These are phyloP conservation scores for Colletes collaris DNA, from an alignment of 2,888 invertebrate genomes.

Conservation along the genomic window DNA sequence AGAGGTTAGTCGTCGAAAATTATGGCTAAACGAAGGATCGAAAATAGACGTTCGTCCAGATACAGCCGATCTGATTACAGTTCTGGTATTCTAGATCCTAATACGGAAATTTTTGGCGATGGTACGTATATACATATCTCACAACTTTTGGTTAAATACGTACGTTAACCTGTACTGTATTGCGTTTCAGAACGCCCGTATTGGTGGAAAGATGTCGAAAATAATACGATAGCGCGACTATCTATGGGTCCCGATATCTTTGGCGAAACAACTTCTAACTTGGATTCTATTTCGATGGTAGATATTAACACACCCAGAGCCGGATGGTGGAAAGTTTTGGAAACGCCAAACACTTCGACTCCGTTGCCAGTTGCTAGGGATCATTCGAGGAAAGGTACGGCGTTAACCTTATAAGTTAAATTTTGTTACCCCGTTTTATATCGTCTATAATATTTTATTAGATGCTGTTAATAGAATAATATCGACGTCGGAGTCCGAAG, in stretches of 20 bases:
- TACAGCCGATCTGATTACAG: conserved; percentile 28
- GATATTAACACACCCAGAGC: not conserved
- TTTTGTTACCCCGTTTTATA: not conserved
- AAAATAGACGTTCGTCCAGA: conserved; percentile 40
- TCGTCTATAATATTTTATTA: conserved; percentile 11
- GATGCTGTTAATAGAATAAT: not conserved
- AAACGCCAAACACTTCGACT: not conserved
- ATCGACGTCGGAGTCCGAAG: conserved; percentile 56
- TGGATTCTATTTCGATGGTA: conserved; percentile 47
- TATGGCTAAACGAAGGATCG: conserved; percentile 58
- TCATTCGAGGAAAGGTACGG: not conserved
- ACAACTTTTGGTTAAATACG: not conserved
- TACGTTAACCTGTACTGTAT: not conserved
- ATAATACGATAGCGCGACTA: conserved; percentile 36
- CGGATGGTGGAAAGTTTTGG: conserved; percentile 65
- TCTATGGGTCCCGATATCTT: conserved; percentile 15
- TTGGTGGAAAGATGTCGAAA: conserved; percentile 63
- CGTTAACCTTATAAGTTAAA: not conserved
- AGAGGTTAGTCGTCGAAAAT: not conserved
- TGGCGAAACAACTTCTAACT: conserved; percentile 39
- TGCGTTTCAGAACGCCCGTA: conserved; percentile 50
- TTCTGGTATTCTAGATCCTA: conserved; percentile 56
- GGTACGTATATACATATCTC: conserved; percentile 38
- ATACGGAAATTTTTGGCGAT: conserved; percentile 46
- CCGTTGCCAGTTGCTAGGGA: not conserved